Percentiles rank a stretch among this genome's conserved stretches.
Conservation (phyloP, 2,888 invertebrate species). For the Drosophila niveifrons region DNA sequence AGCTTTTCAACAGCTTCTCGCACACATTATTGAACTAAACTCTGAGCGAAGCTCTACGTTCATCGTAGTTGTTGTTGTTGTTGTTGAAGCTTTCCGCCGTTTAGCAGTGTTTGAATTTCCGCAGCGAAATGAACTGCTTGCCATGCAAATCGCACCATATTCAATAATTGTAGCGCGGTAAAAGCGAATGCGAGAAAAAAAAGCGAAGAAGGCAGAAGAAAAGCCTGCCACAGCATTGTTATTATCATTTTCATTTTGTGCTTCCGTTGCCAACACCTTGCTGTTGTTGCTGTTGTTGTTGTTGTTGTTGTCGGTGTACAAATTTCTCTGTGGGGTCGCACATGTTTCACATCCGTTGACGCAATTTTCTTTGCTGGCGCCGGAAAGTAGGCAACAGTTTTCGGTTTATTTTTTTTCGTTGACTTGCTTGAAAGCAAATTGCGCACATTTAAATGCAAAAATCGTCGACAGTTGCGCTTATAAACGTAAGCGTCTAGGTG, state of each 20-base stretch:
- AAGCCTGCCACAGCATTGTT: conserved; percentile 68
- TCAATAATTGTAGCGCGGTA: conserved; percentile 67
- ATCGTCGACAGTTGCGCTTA: conserved; percentile 70
- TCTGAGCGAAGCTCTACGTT: background rate
- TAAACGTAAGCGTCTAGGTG: conserved; percentile 63
- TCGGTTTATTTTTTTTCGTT: conserved; percentile 11
- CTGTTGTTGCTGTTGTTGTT: conserved; percentile 3
- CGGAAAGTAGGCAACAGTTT: conserved; percentile 66
- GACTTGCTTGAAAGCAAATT: conserved; percentile 54
- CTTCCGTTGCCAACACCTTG: conserved; percentile 50
- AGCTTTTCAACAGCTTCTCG: conserved; percentile 23
- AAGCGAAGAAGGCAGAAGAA: conserved; percentile 21
- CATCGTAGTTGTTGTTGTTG: conserved; percentile 21
- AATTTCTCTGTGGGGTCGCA: conserved; percentile 50
- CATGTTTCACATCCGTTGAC: conserved; percentile 72
- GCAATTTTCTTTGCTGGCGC: conserved; percentile 56
- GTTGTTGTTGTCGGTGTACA: conserved; percentile 33
- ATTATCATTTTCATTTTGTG: conserved; percentile 73
- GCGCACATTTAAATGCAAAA: conserved; percentile 77
- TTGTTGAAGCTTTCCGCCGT: conserved; percentile 12
- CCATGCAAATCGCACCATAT: conserved; percentile 71
- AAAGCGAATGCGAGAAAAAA: background rate
- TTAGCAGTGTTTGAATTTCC: conserved; percentile 71
- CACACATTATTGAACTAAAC: conserved; percentile 16
- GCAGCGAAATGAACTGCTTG: conserved; percentile 73